Percentiles rank a stretch among this genome's conserved stretches.
These are phyloP conservation scores for Aphelinus atriplicis DNA, from an alignment of 1,140 invertebrate species.

Conservation along the genomic window DNA sequence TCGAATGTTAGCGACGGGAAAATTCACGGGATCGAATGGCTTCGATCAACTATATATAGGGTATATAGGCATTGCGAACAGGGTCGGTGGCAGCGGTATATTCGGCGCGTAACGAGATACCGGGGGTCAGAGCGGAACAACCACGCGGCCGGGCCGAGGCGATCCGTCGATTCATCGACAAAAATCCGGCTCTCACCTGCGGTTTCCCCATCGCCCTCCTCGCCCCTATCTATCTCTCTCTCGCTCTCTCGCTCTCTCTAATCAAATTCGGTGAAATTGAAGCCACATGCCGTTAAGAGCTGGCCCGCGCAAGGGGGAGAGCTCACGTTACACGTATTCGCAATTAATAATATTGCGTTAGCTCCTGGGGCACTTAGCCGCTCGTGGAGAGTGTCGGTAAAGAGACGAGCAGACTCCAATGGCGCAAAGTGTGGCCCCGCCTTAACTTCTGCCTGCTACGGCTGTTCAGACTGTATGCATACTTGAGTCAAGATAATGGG, in stretches of 20 bases:
- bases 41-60: no score
- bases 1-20: no score
- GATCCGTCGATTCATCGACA: no score
- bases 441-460: neutral
- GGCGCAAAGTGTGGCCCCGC: neutral
- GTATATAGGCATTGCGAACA: no score
- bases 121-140: no score
- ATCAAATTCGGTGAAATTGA: slow-evolving; percentile 12
- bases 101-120: neutral
- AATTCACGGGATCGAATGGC: no score
- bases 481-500: neutral
- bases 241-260: neutral
- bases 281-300: neutral
- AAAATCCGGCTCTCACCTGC: no score
- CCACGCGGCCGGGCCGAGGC: no score
- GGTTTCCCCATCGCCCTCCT: no score
- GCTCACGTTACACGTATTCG: slow-evolving; percentile 31
- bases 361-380: slow-evolving; percentile 7
- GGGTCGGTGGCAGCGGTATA: no score
- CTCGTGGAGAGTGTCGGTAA: no score
- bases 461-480: neutral
- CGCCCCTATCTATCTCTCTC: no score
- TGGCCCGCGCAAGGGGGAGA: neutral
- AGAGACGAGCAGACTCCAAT: neutral
- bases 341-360: slow-evolving; percentile 36